A percentile compares a stretch with the other conserved stretches of the same genome.
These are phyloP conservation scores for Notamacropus eugenii DNA, from an alignment of 2,797 vertebrate genomes.

Conservation along the genomic window DNA sequence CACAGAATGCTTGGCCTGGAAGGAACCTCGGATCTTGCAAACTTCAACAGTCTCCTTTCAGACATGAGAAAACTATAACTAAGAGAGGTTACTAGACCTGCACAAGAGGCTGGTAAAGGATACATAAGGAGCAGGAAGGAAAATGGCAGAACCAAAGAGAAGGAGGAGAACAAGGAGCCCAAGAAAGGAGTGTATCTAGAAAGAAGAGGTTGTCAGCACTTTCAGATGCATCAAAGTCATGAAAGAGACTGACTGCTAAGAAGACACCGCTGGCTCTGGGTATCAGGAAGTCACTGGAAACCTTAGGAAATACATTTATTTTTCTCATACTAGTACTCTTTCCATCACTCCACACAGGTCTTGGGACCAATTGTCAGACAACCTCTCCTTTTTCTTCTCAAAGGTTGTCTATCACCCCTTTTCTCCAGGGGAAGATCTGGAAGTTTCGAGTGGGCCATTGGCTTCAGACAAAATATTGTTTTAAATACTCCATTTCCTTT, in stretches of 20 bases:
- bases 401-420: not conserved
- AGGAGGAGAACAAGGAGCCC: not conserved
- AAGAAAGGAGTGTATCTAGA: not conserved
- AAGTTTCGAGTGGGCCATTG: not conserved
- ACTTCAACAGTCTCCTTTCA: not conserved
- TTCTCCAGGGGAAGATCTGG: not conserved
- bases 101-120: not conserved
- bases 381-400: not conserved
- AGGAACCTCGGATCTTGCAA: not conserved
- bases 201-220: not conserved
- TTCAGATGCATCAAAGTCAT: not conserved
- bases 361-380: not conserved
- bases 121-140: not conserved
- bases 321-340: not conserved
- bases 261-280: not conserved
- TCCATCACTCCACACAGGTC: not conserved
- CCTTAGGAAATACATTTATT: not conserved
- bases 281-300: not conserved
- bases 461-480: slow-evolving; percentile 3
- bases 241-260: not conserved
- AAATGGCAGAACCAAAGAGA: not conserved
- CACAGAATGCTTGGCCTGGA: not conserved
- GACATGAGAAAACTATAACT: not conserved
- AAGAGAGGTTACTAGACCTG: not conserved
- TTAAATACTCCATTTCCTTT: not conserved